Evolutionary conservation across 2,797 vertebrate species (phyloP).

Genomic region (Myripristis jacobus): DNA sequence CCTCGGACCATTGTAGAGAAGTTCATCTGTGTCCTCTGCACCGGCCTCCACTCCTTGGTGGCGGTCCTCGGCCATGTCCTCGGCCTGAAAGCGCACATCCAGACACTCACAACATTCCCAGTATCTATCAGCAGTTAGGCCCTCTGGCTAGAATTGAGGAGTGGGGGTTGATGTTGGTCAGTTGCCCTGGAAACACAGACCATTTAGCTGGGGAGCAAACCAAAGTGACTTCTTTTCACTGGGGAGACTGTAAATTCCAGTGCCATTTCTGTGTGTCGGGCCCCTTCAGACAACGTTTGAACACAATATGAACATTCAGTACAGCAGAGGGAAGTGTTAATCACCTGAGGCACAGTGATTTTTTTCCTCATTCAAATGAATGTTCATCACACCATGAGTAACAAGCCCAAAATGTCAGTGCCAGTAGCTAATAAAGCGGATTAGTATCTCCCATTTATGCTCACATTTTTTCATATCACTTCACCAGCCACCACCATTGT

Average conservation of each 20-base stretch:
- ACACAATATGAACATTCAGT: constrained; percentile 13
- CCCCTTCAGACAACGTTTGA: not conserved
- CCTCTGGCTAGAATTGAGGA: constrained; percentile 1
- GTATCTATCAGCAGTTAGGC: not conserved
- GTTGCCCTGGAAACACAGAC: constrained; percentile 75
- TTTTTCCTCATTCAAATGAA: not conserved
- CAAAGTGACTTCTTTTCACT: constrained; percentile 42
- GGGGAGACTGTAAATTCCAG: constrained; percentile 48
- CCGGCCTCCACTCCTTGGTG: constrained; percentile 23
- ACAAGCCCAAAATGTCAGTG: not conserved
- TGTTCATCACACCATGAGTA: not conserved
- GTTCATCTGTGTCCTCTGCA: constrained; percentile 59
- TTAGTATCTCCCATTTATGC: not conserved
- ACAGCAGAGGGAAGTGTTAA: not conserved
- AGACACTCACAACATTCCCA: constrained; percentile 28
- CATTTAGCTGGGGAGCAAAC: constrained; percentile 44
- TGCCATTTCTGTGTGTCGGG: not conserved
- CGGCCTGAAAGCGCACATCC: constrained; percentile 16
- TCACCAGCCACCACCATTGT: not conserved
- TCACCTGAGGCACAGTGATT: not conserved
- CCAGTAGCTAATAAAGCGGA: not conserved
- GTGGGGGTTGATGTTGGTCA: constrained; percentile 61
- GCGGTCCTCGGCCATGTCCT: constrained; percentile 67
- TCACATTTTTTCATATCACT: not conserved
- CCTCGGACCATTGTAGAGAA: constrained; percentile 71